Evolutionary conservation across 2,888 invertebrate species (phyloP), one percentile per base, ranked within the genome.

Genomic region (Heterodera filipjevi): DNA sequence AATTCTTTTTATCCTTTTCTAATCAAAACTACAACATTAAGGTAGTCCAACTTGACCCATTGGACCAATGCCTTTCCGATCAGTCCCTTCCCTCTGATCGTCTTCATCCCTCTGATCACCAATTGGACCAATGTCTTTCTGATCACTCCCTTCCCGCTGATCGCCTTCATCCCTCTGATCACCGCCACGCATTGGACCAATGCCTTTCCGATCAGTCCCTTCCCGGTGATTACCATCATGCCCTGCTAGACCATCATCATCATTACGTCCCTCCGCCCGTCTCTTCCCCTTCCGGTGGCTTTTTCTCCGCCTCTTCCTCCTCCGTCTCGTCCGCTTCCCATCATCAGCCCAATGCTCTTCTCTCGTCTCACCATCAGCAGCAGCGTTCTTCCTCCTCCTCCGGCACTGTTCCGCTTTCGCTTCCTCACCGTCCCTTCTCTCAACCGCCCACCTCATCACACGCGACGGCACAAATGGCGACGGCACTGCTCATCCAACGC

Each of bases 21-120:
- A 22, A 19, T 22, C 16, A 53, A 19, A 6, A 53, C 22, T 53
- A 16, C 53, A 16, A 53, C 22, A 16, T 19, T 16, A 6, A 59
- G 68, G 68, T 68, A 5, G 30, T 68, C 33, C 68, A 68, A 35
- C 33, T 68, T 27, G 68, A 27, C n/a, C n/a, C n/a, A n/a, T n/a
- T n/a, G n/a, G 66, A 12, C 66, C 66, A 30, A 66, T 39, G 39
- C 39, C 39, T 39, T 39, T 49, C 6, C 68, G 32, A 68, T 32
- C 68, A 68, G 5, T 22, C 59, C 27, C 59, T n/a, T 27, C 16
- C 53, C 53, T 53, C 53, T 22, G 22, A 22, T 14, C 53, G 22
- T 3, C 19, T 19, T 22, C 19, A 14, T 53, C 22, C 22, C 6
- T 16, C n/a, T 53, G 53, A 53, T 19, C 39, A 39, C 39, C 39